Percentiles rank a stretch among this genome's conserved stretches.
Evolutionary conservation across 2,113 vertebrate genomes (phyloP).

Genomic region (Eulacestoma nigropectus): DNA sequence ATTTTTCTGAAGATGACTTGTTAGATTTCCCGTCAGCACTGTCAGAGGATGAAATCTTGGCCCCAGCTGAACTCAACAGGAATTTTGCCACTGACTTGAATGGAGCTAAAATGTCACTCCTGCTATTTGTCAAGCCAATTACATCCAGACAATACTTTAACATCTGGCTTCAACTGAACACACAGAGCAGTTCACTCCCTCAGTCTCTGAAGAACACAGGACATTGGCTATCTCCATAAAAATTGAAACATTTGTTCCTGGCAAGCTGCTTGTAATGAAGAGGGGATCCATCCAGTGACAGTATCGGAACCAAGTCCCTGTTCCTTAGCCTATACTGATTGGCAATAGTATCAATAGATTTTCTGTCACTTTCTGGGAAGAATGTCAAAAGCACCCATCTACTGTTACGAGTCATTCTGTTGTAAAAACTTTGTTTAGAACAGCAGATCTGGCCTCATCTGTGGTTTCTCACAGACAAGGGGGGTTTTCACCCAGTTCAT

Average conservation of each 20-base stretch:
- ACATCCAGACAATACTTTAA: slow-evolving; percentile 44
- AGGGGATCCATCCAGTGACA: background rate
- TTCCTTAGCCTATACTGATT: background rate
- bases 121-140: slow-evolving; percentile 54
- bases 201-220: background rate
- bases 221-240: background rate
- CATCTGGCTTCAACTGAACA: slow-evolving; percentile 36
- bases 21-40: background rate
- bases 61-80: slow-evolving; percentile 34
- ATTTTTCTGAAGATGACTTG: background rate
- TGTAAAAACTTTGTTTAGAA: slow-evolving; percentile 32
- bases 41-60: slow-evolving; percentile 13
- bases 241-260: background rate
- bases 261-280: background rate
- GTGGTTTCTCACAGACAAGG: background rate
- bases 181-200: slow-evolving; percentile 1
- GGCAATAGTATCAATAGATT: background rate
- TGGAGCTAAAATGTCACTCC: slow-evolving; percentile 50
- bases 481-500: slow-evolving; percentile 20
- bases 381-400: slow-evolving; percentile 18
- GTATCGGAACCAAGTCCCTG: background rate
- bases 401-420: background rate
- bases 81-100: slow-evolving; percentile 44
- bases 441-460: background rate
- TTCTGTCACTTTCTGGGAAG: slow-evolving; percentile 7